Base-by-base conservation (phyloP, 2,888 invertebrate species). In the Ametastegia equiseti region DNA sequence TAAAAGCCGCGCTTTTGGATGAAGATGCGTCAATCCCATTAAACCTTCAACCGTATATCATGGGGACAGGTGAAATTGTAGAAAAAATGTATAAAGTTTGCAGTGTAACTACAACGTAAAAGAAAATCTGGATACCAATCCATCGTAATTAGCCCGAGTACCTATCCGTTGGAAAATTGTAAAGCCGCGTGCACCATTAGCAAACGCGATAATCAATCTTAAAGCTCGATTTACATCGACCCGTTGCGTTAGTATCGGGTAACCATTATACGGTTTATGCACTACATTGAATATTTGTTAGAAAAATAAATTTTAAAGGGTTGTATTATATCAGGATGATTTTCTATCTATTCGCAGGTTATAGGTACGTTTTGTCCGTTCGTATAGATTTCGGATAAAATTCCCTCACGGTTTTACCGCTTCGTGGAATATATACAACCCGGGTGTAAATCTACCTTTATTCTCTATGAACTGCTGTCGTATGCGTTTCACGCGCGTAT, bases 401-500 rank as follows among this genome's bases (percentile, higher is more conserved):
- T 60, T 60, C 30, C 0, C 15, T 23, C 11, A 1, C 15, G 60
- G 11, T 60, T 60, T 30, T 11, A n/a, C n/a, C n/a, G 13, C 3
- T 30, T 60, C 60, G 60, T 5, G 11, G 5, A 27, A 30, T 3
- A 57, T 9, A 30, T 30, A 15, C 15, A 60, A n/a, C n/a, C n/a
- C 15, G 15, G 13, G 39, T 23, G 33, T 54, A 23, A 19, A 19
- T 19, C 36, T n/a, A 19, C 19, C 15, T 75, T 36, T 36, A 75
- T 75, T 36, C 50, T 33, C 54, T 36, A 75, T 23, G 75, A 36
- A 54, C n/a, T 13, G 33, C 75, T 75, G 75, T 75, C 75, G 19
- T 36, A 50, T 50, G 75, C 50, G 50, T 54, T 75, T 75, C 50
- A 42, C 75, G 19, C 36, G 36, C 75, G n/a, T 54, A 75, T 75